Percentiles rank a stretch among this genome's conserved stretches.
These are phyloP conservation scores for Drosophila cracens DNA, from an alignment of 2,888 invertebrate genomes.

Conservation along the genomic window DNA sequence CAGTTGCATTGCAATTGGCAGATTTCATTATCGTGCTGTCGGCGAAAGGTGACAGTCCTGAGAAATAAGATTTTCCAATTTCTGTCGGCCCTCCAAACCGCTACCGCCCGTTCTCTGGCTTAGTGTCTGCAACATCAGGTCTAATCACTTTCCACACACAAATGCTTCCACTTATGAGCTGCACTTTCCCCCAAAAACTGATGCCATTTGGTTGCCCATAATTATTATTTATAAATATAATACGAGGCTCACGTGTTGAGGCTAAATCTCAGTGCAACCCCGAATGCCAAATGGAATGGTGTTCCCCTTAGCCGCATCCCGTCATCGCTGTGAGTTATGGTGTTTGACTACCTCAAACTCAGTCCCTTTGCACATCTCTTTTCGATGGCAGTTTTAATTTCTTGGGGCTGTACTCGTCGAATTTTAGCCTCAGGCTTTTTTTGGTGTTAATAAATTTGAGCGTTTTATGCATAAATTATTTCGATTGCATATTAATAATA, in stretches of 20 bases:
- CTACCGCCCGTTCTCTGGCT: slow-evolving; percentile 3
- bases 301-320: slow-evolving; percentile 5
- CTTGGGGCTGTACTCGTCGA: slow-evolving; percentile 12
- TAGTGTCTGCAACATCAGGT: slow-evolving; percentile 1
- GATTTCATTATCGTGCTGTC: slow-evolving; percentile 35
- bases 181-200: slow-evolving; percentile 32
- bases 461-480: slow-evolving; percentile 75
- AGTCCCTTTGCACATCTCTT: slow-evolving; percentile 17
- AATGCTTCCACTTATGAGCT: slow-evolving; percentile 35
- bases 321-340: slow-evolving; percentile 59
- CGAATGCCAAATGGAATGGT: slow-evolving; percentile 24
- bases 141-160: slow-evolving; percentile 17
- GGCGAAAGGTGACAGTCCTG: slow-evolving; percentile 82
- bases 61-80: slow-evolving; percentile 62
- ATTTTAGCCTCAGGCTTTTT: slow-evolving; percentile 30
- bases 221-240: slow-evolving; percentile 75
- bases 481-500: slow-evolving; percentile 70
- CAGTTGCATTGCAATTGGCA: slow-evolving; percentile 31
- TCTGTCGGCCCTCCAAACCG: slow-evolving; percentile 1
- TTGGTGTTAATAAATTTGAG: slow-evolving; percentile 73
- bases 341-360: slow-evolving; percentile 38
- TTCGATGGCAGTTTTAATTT: slow-evolving; percentile 28
- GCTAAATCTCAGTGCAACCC: slow-evolving; percentile 50
- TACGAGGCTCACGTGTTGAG: slow-evolving; percentile 64
- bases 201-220: slow-evolving; percentile 59